Evolutionary conservation across 1,140 invertebrate genomes (phyloP).

Genomic region (Drosophila gunungcola): DNA sequence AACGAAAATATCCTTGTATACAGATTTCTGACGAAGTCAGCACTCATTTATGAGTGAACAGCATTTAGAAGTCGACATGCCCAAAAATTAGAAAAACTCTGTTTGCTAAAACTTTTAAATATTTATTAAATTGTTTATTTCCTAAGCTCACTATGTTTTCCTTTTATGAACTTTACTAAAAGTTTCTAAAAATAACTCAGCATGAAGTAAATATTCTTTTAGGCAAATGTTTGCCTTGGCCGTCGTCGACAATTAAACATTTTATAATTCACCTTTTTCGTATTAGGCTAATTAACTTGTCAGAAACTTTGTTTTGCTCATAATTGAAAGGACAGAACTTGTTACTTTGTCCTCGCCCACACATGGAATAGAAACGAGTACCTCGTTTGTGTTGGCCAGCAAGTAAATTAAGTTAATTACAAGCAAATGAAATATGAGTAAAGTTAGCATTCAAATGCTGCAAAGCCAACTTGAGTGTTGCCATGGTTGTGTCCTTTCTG

Average conservation of each 20-base stretch:
- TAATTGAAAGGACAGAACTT: conserved; percentile 47
- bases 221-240: neutral
- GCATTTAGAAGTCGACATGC: no score
- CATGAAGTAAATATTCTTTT: neutral
- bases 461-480: conserved; percentile 47
- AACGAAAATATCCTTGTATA: no score
- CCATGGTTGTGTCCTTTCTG: conserved; percentile 16
- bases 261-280: conserved; percentile 41
- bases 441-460: conserved; percentile 68
- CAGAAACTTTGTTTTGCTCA: conserved; percentile 34
- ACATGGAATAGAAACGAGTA: conserved; percentile 28
- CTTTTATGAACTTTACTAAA: neutral
- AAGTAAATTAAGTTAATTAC: conserved; percentile 76
- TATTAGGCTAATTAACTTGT: conserved; percentile 39
- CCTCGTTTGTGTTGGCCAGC: conserved; percentile 17
- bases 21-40: no score
- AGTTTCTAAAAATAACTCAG: neutral
- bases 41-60: neutral
- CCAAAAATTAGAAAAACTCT: neutral
- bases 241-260: conserved; percentile 17
- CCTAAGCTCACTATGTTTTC: neutral
- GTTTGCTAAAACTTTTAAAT: neutral
- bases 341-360: conserved; percentile 29
- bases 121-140: no score
- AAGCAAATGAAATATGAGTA: conserved; percentile 70